phyloP scores from a whole-genome alignment of 2,113 vertebrate species.

The Columbina picui region DNA sequence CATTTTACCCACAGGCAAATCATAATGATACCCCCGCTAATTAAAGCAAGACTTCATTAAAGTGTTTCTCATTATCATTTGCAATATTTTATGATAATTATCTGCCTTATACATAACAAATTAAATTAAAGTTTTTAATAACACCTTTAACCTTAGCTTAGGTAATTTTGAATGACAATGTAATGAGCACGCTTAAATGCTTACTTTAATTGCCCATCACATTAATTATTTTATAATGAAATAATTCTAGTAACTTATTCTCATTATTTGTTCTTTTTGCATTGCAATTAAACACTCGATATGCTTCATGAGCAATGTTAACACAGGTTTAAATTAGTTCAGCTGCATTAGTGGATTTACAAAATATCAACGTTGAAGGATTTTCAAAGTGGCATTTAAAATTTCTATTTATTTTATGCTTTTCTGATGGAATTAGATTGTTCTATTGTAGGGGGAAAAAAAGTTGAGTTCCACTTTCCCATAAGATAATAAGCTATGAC shows the following conservation, averaged over 20 bases:
- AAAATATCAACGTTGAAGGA: background rate
- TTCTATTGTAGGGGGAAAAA: background rate
- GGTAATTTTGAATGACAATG: slow-evolving; percentile 70
- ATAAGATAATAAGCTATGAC: background rate
- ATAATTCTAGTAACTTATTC: slow-evolving; percentile 61
- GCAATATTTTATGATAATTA: slow-evolving; percentile 78
- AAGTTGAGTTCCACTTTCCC: background rate
- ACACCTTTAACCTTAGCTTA: slow-evolving; percentile 72
- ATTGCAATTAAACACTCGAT: slow-evolving; percentile 60
- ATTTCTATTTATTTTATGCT: background rate
- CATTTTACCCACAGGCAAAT: slow-evolving; percentile 61
- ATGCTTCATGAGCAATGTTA: slow-evolving; percentile 60
- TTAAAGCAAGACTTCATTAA: slow-evolving; percentile 74
- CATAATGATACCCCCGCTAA: slow-evolving; percentile 50
- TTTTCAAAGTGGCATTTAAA: background rate
- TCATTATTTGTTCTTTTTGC: slow-evolving; percentile 61
- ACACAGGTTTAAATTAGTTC: slow-evolving; percentile 56
- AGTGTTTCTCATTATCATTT: slow-evolving; percentile 65
- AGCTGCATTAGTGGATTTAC: slow-evolving; percentile 29
- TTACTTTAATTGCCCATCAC: slow-evolving; percentile 75
- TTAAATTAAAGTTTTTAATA: slow-evolving; percentile 80
- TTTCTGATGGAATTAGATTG: background rate
- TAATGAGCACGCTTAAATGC: slow-evolving; percentile 67
- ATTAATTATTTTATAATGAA: slow-evolving; percentile 74
- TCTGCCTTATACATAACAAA: slow-evolving; percentile 64